phyloP scores from a whole-genome alignment of 2,113 vertebrate genomes.

The Phyllopteryx taeniolatus region DNA sequence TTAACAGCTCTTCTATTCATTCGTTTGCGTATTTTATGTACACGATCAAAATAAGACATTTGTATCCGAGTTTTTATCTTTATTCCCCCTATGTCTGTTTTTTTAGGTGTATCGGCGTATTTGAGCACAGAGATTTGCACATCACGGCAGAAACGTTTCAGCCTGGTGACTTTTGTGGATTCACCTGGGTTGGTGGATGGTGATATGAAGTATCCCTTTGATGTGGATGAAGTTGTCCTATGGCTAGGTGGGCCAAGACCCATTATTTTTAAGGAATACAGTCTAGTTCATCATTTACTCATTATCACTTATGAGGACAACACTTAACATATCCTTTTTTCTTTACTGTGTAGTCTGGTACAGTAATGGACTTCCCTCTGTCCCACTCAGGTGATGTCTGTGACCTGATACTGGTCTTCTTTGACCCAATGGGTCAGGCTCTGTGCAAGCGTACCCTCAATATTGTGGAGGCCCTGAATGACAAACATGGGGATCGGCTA shows the following conservation, averaged over 20 bases:
- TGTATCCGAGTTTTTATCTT: not conserved
- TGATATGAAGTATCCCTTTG: constrained; percentile 85
- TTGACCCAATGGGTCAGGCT: constrained; percentile 84
- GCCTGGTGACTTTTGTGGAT: constrained; percentile 81
- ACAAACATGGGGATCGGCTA: constrained; percentile 76
- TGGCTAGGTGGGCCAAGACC: constrained; percentile 75
- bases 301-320: not conserved
- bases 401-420: constrained; percentile 83
- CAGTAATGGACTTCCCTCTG: not conserved
- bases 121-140: constrained; percentile 81
- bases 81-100: not conserved
- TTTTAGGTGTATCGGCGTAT: constrained; percentile 77
- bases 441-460: constrained; percentile 82
- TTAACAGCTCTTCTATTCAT: not conserved
- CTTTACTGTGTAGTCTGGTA: not conserved
- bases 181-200: constrained; percentile 81
- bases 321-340: too few relatives aligned
- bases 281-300: not conserved
- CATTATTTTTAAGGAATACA: not conserved
- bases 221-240: constrained; percentile 78
- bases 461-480: constrained; percentile 79
- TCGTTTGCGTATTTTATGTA: not conserved
- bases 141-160: constrained; percentile 81
- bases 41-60: not conserved
- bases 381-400: constrained; percentile 73